phyloP scores from a whole-genome alignment of 2,888 invertebrate species.

The Leucophenga montana region DNA sequence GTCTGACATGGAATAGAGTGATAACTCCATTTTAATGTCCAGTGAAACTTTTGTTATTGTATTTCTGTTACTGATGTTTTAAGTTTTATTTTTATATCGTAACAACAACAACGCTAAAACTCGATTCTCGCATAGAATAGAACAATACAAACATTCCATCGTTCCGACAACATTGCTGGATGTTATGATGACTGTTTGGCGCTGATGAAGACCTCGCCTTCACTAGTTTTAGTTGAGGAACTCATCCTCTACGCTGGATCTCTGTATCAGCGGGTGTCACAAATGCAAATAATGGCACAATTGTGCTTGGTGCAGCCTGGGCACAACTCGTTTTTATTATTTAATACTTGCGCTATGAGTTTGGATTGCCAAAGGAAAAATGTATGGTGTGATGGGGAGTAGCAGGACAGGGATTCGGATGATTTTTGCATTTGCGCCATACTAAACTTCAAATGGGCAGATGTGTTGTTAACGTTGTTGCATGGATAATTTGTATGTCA shows the following conservation, averaged over 20 bases:
- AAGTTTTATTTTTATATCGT: conserved; percentile 27
- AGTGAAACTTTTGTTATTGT: background rate
- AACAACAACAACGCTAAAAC: conserved; percentile 30
- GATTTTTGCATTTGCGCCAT: background rate
- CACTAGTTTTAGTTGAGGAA: conserved; percentile 10
- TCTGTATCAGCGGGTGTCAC: conserved; percentile 47
- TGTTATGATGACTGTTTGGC: background rate
- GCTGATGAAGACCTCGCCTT: background rate
- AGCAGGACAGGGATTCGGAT: background rate
- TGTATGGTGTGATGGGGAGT: background rate
- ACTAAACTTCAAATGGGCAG: background rate
- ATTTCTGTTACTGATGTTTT: conserved; percentile 21
- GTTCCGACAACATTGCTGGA: background rate
- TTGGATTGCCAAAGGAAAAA: no score
- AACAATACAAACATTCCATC: conserved; percentile 19
- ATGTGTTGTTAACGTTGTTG: background rate
- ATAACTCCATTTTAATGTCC: conserved; percentile 30
- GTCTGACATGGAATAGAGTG: conserved; percentile 23
- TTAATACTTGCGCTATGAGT: conserved; percentile 31
- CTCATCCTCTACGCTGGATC: conserved; percentile 15
- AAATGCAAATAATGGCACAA: conserved; percentile 58
- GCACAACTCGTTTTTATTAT: conserved; percentile 40
- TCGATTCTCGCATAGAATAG: conserved; percentile 32
- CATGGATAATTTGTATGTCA: background rate
- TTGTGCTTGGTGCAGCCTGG: conserved; percentile 41